These are phyloP conservation scores for Alectoris magna DNA, from an alignment of 2,797 vertebrate genomes.

Conservation along the genomic window DNA sequence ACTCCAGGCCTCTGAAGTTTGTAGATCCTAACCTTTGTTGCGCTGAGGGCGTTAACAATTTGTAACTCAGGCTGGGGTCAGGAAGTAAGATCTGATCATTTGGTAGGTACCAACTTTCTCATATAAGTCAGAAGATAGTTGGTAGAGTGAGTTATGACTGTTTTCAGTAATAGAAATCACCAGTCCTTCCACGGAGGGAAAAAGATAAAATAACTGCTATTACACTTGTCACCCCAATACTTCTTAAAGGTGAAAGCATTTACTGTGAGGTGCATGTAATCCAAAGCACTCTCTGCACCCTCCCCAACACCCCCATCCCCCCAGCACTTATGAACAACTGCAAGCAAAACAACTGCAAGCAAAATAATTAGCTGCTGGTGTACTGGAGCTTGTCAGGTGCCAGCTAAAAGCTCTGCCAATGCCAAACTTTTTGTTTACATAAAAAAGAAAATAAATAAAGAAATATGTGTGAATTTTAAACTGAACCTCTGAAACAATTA, in stretches of 20 bases:
- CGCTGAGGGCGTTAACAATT: neutral
- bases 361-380: neutral
- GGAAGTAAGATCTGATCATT: neutral
- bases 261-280: neutral
- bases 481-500: constrained; percentile 43
- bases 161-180: neutral
- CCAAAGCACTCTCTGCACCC: neutral
- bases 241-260: neutral
- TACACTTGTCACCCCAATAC: neutral
- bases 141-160: neutral
- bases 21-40: neutral
- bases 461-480: constrained; percentile 31
- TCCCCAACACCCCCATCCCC: too few relatives aligned
- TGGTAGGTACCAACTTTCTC: neutral
- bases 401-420: neutral
- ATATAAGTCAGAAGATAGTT: neutral
- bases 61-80: neutral
- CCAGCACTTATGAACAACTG: fast-evolving
- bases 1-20: neutral
- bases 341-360: neutral
- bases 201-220: neutral
- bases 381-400: neutral
- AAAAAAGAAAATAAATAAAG: neutral
- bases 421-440: constrained; percentile 1
- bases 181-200: neutral